These are phyloP conservation scores for Scaptomyza graminum DNA, from an alignment of 1,140 invertebrate genomes.

Conservation along the genomic window DNA sequence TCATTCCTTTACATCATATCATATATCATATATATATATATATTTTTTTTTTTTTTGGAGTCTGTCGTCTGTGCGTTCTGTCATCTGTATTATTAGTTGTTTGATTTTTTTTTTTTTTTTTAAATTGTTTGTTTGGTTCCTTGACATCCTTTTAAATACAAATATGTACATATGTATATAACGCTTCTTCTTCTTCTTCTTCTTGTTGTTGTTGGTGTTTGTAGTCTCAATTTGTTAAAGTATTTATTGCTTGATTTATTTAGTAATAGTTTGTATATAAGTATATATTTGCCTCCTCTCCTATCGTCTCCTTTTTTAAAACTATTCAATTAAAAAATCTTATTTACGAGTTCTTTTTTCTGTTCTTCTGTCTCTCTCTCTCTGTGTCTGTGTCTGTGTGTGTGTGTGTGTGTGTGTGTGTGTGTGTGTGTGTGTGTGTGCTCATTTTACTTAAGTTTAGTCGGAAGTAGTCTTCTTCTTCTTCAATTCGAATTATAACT, in stretches of 20 bases:
- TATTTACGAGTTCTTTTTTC: no score
- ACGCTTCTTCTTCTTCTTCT: conserved; percentile 14
- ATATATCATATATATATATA: neutral
- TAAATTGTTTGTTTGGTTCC: conserved; percentile 20
- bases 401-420: conserved; percentile 3
- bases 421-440: conserved; percentile 1
- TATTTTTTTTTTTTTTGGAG: conserved; percentile 17
- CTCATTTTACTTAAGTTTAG: neutral
- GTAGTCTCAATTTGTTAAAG: conserved; percentile 16
- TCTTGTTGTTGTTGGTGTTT: conserved; percentile 34
- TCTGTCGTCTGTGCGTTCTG: conserved; percentile 41
- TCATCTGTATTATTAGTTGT: conserved; percentile 21
- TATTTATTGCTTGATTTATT: conserved; percentile 37
- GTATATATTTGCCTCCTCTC: conserved; percentile 6
- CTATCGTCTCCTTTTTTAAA: no score
- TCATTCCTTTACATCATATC: neutral
- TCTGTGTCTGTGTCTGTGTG: no score
- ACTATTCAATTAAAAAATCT: no score
- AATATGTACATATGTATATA: conserved; percentile 4
- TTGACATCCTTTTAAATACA: conserved; percentile 18
- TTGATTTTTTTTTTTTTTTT: conserved; percentile 16
- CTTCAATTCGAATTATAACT: neutral
- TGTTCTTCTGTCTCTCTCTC: no score
- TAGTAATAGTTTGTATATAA: conserved; percentile 13
- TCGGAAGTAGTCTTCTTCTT: neutral